These are phyloP conservation scores for Alloplasta piceator DNA, from an alignment of 2,888 invertebrate species.

Conservation along the genomic window DNA sequence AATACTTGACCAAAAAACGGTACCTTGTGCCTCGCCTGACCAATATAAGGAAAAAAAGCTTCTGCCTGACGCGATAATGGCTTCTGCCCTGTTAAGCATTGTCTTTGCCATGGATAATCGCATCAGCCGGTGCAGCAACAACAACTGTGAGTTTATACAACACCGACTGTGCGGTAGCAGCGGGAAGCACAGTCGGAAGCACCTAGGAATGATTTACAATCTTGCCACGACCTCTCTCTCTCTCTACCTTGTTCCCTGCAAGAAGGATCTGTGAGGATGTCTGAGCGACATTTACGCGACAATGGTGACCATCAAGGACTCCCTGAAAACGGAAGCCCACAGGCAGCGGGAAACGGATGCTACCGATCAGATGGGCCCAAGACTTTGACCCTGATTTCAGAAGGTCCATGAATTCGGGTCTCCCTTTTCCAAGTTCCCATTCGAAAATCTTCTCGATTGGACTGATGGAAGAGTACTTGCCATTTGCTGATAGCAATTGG, in stretches of 20 bases:
- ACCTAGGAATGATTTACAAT: conserved; percentile 61
- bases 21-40: not conserved
- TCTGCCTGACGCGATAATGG: conserved; percentile 57
- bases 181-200: conserved; percentile 56
- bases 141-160: conserved; percentile 60
- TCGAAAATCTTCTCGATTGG: no score
- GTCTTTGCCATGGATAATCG: conserved; percentile 67
- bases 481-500: no score
- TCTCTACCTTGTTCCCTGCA: not conserved
- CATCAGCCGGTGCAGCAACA: conserved; percentile 54
- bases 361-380: not conserved
- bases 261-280: conserved; percentile 30
- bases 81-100: conserved; percentile 61
- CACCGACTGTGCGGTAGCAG: conserved; percentile 54
- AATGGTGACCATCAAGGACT: conserved; percentile 19
- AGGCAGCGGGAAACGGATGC: conserved; percentile 33
- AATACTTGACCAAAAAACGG: conserved; percentile 19
- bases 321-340: conserved; percentile 67
- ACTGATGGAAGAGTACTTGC: no score
- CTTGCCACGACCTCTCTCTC: conserved; percentile 30
- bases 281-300: conserved; percentile 41
- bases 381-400: no score
- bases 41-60: conserved; percentile 8
- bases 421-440: no score
- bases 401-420: no score